phyloP scores from a whole-genome alignment of 2,113 vertebrate genomes.

The Cranoglanis bouderius region DNA sequence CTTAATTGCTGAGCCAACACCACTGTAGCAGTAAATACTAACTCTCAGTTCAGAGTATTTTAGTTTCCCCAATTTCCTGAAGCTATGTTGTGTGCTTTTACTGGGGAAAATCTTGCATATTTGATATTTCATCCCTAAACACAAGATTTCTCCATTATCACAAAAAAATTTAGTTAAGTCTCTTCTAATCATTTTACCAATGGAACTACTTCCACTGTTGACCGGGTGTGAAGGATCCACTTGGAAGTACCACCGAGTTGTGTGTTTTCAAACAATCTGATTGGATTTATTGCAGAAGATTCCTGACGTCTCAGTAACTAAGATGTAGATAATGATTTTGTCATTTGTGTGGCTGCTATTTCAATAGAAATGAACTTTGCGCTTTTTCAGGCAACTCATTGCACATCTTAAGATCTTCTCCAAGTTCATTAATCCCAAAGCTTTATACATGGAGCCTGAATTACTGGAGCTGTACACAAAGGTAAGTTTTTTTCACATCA shows the following conservation, averaged over 20 bases:
- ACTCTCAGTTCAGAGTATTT: background rate
- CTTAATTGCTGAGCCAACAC: background rate
- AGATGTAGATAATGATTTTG: background rate
- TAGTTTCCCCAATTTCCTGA: background rate
- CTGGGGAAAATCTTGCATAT: background rate
- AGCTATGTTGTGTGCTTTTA: background rate
- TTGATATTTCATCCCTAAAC: background rate
- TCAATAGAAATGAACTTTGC: background rate
- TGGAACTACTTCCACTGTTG: background rate
- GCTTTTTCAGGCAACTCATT: slow-evolving; percentile 82
- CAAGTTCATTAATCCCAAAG: slow-evolving; percentile 90
- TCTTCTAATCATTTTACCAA: background rate
- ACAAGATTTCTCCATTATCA: background rate
- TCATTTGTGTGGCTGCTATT: background rate
- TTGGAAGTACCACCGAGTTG: background rate
- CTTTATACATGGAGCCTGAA: slow-evolving; percentile 86
- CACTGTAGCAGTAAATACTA: background rate
- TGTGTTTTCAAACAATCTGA: background rate
- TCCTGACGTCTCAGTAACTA: background rate
- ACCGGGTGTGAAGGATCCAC: background rate
- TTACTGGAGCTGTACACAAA: slow-evolving; percentile 86
- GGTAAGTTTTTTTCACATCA: slow-evolving; percentile 64
- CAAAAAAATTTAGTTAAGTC: background rate
- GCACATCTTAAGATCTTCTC: slow-evolving; percentile 90
- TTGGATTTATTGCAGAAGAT: background rate